Evolutionary conservation across 1,140 invertebrate genomes (phyloP).

Genomic region (Lasioglossum albipes): DNA sequence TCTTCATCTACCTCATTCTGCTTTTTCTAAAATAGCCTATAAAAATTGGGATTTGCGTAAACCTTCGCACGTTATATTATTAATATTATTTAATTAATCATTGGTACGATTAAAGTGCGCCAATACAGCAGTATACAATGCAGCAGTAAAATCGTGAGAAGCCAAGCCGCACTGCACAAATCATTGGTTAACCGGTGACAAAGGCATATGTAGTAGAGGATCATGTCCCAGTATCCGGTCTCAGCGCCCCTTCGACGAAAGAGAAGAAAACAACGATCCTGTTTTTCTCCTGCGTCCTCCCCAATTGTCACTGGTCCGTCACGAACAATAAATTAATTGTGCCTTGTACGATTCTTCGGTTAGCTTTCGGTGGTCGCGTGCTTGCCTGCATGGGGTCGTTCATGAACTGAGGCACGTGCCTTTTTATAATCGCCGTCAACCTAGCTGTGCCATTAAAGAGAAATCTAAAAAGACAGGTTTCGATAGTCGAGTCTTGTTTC

Average conservation of each 20-base stretch:
- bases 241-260: constrained; percentile 19
- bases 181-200: neutral
- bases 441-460: constrained; percentile 39
- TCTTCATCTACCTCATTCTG: too few relatives aligned
- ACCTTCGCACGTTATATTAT: too few relatives aligned
- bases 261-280: constrained; percentile 55
- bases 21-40: too few relatives aligned
- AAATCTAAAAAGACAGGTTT: constrained; percentile 58
- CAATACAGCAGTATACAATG: neutral
- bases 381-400: constrained; percentile 70
- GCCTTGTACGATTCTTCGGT: constrained; percentile 60
- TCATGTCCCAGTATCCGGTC: constrained; percentile 39
- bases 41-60: too few relatives aligned
- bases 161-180: neutral
- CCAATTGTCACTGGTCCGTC: constrained; percentile 59
- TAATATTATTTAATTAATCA: neutral
- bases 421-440: constrained; percentile 68
- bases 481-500: constrained; percentile 29
- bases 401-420: constrained; percentile 69
- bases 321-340: constrained; percentile 72
- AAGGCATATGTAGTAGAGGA: constrained; percentile 17
- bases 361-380: constrained; percentile 72
- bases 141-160: neutral
- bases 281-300: constrained; percentile 46
- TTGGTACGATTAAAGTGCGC: neutral